Percentiles rank a stretch among this genome's conserved stretches.
phyloP scores from a whole-genome alignment of 2,888 invertebrate species.

The Bombylius major region DNA sequence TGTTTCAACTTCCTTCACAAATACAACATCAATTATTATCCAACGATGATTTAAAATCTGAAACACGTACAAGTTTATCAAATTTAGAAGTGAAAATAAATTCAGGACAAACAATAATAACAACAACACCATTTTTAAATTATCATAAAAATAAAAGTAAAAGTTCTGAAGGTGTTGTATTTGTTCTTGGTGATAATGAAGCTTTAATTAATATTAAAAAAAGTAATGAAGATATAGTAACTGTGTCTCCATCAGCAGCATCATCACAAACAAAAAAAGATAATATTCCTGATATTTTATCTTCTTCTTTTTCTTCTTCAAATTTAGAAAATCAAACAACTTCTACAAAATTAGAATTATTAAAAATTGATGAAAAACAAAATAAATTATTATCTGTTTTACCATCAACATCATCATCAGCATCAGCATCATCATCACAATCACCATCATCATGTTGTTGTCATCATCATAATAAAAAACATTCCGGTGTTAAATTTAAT shows the following conservation, averaged over 20 bases:
- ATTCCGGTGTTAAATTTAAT: slow-evolving; percentile 61
- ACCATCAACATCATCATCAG: too few relatives aligned
- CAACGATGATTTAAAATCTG: too few relatives aligned
- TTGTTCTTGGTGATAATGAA: slow-evolving; percentile 60
- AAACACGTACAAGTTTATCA: too few relatives aligned
- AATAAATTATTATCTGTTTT: too few relatives aligned
- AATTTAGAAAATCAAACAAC: too few relatives aligned
- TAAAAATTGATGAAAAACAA: too few relatives aligned
- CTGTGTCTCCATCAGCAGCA: background rate
- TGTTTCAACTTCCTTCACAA: background rate
- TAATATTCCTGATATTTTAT: background rate
- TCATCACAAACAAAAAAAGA: slow-evolving; percentile 15
- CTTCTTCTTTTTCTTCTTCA: too few relatives aligned
- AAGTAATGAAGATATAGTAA: slow-evolving; percentile 29
- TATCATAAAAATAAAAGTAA: slow-evolving; percentile 12
- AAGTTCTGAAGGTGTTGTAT: slow-evolving; percentile 41
- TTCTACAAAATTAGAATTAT: too few relatives aligned
- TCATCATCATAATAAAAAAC: slow-evolving; percentile 44
- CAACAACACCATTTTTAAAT: too few relatives aligned
- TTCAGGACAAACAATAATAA: too few relatives aligned
- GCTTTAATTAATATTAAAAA: slow-evolving; percentile 50
- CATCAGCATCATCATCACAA: background rate
- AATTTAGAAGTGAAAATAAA: too few relatives aligned
- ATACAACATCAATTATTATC: too few relatives aligned
- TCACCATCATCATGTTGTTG: slow-evolving; percentile 23